Evolutionary conservation across 2,797 vertebrate species (phyloP).

Genomic region (Coluber constrictor): DNA sequence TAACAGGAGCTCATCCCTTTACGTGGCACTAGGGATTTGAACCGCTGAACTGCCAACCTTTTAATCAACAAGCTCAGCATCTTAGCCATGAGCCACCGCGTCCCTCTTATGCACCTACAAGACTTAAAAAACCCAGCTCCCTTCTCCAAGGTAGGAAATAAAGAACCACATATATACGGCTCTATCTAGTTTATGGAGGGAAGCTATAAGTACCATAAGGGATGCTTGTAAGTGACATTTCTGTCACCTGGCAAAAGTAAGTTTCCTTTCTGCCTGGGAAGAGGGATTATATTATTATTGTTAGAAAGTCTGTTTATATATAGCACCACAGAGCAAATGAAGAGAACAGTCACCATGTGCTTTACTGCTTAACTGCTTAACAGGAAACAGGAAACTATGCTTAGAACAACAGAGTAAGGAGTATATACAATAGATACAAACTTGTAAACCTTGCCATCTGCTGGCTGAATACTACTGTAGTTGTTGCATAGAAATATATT

Average conservation of each 20-base stretch:
- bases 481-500: not conserved
- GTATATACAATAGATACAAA: no score
- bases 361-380: no score
- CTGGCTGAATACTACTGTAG: not conserved
- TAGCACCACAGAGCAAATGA: no score
- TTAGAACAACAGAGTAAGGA: no score
- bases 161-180: not conserved
- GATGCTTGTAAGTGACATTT: not conserved
- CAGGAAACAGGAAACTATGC: no score
- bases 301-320: no score
- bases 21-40: no score
- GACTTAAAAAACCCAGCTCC: not conserved
- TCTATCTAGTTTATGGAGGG: not conserved
- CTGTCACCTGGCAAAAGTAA: not conserved
- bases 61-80: no score
- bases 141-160: not conserved
- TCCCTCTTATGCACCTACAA: not conserved
- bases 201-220: not conserved
- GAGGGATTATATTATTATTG: not conserved
- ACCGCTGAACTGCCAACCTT: no score
- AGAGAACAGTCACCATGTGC: no score
- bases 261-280: not conserved
- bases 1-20: no score
- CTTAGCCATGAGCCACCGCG: no score
- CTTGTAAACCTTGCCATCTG: not conserved